These are phyloP conservation scores for Melieria crassipennis DNA, from an alignment of 2,888 invertebrate species.

Conservation along the genomic window DNA sequence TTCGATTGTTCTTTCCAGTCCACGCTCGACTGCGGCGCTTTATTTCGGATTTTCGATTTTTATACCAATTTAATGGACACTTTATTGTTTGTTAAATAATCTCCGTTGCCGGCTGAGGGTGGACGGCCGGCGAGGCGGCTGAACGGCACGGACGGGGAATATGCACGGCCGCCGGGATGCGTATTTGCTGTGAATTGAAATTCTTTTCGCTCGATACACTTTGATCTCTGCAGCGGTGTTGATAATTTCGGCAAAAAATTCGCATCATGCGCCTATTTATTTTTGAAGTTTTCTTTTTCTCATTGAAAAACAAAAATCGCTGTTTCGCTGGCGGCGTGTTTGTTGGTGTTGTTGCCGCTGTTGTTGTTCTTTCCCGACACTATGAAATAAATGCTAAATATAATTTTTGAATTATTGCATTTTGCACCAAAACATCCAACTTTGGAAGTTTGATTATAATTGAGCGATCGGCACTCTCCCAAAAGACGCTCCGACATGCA, in stretches of 20 bases:
- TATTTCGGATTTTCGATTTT: too few relatives aligned
- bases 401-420: constrained; percentile 44
- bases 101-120: neutral
- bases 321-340: constrained; percentile 36
- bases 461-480: too few relatives aligned
- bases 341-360: constrained; percentile 40
- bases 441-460: too few relatives aligned
- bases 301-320: constrained; percentile 27
- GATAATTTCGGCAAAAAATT: constrained; percentile 50
- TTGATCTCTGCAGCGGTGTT: constrained; percentile 55
- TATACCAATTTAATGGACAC: neutral
- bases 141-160: neutral
- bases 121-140: constrained; percentile 4
- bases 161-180: neutral
- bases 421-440: neutral
- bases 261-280: neutral
- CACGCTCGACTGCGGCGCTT: too few relatives aligned
- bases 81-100: constrained; percentile 29
- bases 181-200: constrained; percentile 13
- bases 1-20: too few relatives aligned
- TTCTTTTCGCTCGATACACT: constrained; percentile 54
- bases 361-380: constrained; percentile 30
- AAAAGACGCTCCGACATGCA: too few relatives aligned
- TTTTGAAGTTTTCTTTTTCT: constrained; percentile 42
- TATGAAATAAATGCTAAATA: constrained; percentile 59